A percentile compares a stretch with the other conserved stretches of the same genome.
Evolutionary conservation across 2,797 vertebrate genomes (phyloP).

Genomic region (Acrocephalus scirpaceus): DNA sequence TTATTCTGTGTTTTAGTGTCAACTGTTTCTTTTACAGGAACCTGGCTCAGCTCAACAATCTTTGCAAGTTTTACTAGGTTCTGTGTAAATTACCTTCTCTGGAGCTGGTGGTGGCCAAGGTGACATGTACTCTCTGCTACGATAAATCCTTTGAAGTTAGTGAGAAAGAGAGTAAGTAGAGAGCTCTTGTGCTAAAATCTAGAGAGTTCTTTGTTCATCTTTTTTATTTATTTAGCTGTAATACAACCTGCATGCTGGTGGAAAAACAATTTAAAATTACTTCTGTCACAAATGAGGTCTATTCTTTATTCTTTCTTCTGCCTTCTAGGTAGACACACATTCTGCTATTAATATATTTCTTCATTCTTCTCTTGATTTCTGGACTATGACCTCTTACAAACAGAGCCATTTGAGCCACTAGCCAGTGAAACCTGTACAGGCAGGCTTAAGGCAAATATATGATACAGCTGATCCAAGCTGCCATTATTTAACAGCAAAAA

Average conservation of each 20-base stretch:
- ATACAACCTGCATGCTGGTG: background rate
- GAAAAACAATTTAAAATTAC: background rate
- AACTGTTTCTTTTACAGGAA: background rate
- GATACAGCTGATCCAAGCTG: background rate
- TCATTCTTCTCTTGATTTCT: background rate
- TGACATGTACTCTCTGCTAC: background rate
- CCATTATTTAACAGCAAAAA: background rate
- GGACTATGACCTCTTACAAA: background rate
- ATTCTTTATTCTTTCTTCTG: background rate
- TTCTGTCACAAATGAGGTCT: background rate
- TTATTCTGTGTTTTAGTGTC: background rate
- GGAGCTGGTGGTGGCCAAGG: background rate
- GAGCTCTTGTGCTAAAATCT: background rate
- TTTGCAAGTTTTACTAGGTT: background rate
- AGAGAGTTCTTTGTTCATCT: background rate
- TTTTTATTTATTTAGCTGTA: background rate
- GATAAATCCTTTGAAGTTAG: background rate
- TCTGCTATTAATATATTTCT: background rate
- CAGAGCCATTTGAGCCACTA: background rate
- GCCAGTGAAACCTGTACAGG: background rate
- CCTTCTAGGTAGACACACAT: background rate
- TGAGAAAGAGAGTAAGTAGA: background rate
- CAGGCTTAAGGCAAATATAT: background rate
- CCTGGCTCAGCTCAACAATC: background rate
- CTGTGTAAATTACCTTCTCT: rapidly evolving